These are phyloP conservation scores for Podarcis muralis DNA, from an alignment of 2,113 vertebrate species.

Conservation along the genomic window DNA sequence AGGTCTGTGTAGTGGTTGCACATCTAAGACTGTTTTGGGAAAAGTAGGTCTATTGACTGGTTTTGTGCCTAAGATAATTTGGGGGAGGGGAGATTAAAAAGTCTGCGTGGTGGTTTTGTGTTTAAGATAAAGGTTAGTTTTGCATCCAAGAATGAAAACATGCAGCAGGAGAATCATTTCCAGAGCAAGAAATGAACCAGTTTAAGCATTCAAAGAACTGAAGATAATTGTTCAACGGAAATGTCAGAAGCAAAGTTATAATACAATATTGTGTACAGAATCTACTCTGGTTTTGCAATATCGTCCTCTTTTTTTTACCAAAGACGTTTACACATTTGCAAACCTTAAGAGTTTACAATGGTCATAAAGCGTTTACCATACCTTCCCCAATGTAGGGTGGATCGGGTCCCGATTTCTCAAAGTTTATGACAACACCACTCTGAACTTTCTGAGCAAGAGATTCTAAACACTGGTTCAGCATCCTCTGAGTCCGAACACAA, in stretches of 20 bases:
- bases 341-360: neutral
- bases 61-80: too few species aligned
- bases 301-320: neutral
- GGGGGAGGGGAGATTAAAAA: too few species aligned
- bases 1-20: too few species aligned
- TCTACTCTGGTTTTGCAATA: neutral
- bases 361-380: constrained; percentile 51
- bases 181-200: neutral
- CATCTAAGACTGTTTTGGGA: too few species aligned
- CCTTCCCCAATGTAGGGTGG: constrained; percentile 80
- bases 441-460: constrained; percentile 86
- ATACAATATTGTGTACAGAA: neutral
- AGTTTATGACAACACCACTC: constrained; percentile 86
- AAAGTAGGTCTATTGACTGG: too few species aligned
- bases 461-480: constrained; percentile 86
- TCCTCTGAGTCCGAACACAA: constrained; percentile 83
- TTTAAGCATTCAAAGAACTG: neutral
- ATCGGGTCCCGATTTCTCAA: constrained; percentile 85
- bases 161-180: neutral
- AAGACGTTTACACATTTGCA: neutral
- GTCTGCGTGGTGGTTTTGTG: neutral
- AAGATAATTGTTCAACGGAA: too few species aligned
- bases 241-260: too few species aligned
- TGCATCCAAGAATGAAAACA: too few species aligned
- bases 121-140: neutral